A percentile compares a stretch with the other conserved stretches of the same genome.
Evolutionary conservation across 1,140 invertebrate species (phyloP).

Genomic region (Hycleus phaleratus): DNA sequence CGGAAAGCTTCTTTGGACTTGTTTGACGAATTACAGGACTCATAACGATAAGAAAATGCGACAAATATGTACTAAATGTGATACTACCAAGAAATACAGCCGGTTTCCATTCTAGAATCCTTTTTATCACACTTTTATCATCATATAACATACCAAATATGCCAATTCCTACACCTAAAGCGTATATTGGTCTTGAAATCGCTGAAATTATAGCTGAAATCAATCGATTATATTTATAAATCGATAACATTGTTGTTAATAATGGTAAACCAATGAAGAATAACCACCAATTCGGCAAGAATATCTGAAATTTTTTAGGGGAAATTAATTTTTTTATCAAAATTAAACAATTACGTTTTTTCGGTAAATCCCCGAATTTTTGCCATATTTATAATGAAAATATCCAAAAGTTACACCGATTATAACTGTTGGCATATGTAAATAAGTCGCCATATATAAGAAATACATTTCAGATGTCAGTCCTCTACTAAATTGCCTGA

Average conservation of each 20-base stretch:
- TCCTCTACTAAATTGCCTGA: conserved; percentile 3
- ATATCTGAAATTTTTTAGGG: background rate
- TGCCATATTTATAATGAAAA: conserved; percentile 15
- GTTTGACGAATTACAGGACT: conserved; percentile 8
- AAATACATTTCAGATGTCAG: conserved; percentile 17
- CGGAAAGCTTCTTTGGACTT: conserved; percentile 14
- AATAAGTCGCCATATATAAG: conserved; percentile 21
- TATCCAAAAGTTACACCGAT: conserved; percentile 22
- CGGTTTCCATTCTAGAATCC: conserved; percentile 22
- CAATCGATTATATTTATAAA: conserved; percentile 9
- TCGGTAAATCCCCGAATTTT: conserved; percentile 5
- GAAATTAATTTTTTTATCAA: too few species aligned
- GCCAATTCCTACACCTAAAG: conserved; percentile 24
- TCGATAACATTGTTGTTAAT: background rate
- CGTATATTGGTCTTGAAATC: conserved; percentile 7
- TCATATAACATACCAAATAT: conserved; percentile 21
- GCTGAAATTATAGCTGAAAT: conserved; percentile 18
- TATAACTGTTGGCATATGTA: conserved; percentile 24
- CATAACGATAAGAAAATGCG: conserved; percentile 24
- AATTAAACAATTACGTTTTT: background rate
- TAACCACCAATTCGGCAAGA: conserved; percentile 2
- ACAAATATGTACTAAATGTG: conserved; percentile 25
- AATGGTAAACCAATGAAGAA: conserved; percentile 13
- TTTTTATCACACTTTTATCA: conserved; percentile 16
- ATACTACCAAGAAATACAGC: conserved; percentile 24